Conservation (phyloP, 2,888 invertebrate genomes). For the Acleris emargana region DNA sequence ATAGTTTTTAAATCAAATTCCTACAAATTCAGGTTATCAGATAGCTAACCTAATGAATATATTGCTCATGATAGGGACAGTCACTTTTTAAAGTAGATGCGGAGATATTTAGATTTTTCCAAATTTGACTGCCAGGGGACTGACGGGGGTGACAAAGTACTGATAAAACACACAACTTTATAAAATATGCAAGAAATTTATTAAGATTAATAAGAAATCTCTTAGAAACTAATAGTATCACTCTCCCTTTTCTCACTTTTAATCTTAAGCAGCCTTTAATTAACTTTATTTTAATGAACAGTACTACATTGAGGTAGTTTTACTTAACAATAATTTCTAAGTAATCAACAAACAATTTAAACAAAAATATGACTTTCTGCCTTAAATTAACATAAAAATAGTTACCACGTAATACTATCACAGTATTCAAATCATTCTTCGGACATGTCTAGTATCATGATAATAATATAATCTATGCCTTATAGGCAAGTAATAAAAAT, state of each 20-base stretch:
- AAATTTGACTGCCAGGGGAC: too few relatives aligned
- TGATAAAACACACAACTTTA: not conserved
- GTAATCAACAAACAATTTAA: conserved; percentile 28
- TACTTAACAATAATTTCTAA: conserved; percentile 20
- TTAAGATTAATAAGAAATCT: too few relatives aligned
- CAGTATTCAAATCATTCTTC: conserved; percentile 21
- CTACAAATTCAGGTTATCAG: conserved; percentile 39
- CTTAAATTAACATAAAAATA: not conserved
- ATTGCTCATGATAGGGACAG: conserved; percentile 38
- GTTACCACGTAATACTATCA: conserved; percentile 17
- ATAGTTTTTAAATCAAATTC: conserved; percentile 37
- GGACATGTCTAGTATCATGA: conserved; percentile 11
- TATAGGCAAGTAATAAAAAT: conserved; percentile 22
- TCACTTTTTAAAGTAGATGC: conserved; percentile 41
- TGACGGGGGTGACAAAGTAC: too few relatives aligned
- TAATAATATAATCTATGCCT: conserved; percentile 27
- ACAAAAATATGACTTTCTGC: conserved; percentile 22
- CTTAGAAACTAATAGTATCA: not conserved
- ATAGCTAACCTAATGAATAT: conserved; percentile 41
- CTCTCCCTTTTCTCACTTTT: not conserved
- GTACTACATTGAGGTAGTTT: not conserved
- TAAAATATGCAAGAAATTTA: too few relatives aligned
- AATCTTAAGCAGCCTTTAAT: not conserved
- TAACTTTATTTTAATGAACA: not conserved
- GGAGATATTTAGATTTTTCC: conserved; percentile 28